Base-by-base conservation (phyloP, 92 coral and sea anemone species). In the Phymanthus crucifer region DNA sequence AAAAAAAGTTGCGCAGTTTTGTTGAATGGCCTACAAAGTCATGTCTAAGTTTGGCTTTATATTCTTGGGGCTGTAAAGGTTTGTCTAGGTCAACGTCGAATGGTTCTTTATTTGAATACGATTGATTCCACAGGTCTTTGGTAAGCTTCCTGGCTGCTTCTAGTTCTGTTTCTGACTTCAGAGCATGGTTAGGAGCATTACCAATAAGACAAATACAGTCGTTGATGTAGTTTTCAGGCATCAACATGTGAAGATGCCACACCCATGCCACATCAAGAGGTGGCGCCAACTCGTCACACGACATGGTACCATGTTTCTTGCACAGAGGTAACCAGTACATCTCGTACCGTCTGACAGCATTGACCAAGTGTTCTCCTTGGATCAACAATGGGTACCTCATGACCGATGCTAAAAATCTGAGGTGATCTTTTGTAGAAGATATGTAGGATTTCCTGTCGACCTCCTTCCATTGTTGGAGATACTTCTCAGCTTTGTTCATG, bases 261-360 rank as follows among this genome's bases (percentile, higher is more conserved):
- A 88, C 92, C 95, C 95, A 91, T 3, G 89, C 92, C 17, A 91
- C 78, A 54, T 91, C 91, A 61, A 88, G 76, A 33, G 91, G 91
- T 3, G 91, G 85, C 3, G 86, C 86, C 86, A 80, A 82, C 18
- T 82, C 86, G 19, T 82, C 86, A 50, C 86, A 73, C 12, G 85
- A 69, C 78, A 88, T 75, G 5, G 83, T 73, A 35, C 83, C 80
- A 27, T 71, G 48, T 68, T 71, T 83, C 29, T 81, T 77, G 33
- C 81, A 85, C 32, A 88, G 75, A 21, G 91, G 91, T 33, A 88
- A 57, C 91, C 91, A 88, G 40, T 70, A 80, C 43, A 50, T 32
- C 73, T 88, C 91, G 50, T 88, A 88, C 56, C 95, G 88, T 43
- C 95, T 85, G 18, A 91, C 70, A 32, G 91, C 91, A 65, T 88